These are phyloP conservation scores for Formica selysi DNA, from an alignment of 1,140 invertebrate genomes.

Conservation along the genomic window DNA sequence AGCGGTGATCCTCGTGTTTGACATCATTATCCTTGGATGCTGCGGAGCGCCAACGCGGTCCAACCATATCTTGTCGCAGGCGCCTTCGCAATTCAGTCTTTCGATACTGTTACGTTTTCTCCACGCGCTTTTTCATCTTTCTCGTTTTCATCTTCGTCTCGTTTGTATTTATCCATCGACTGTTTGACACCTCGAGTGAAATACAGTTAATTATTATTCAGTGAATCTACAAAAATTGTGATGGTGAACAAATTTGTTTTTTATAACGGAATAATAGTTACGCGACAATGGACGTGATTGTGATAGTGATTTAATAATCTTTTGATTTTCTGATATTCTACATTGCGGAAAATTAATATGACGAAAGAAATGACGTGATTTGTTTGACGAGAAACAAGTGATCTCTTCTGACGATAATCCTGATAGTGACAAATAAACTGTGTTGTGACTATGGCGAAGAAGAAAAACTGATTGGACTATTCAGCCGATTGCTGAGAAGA, in stretches of 20 bases:
- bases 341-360: not conserved
- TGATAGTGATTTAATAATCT: slow-evolving; percentile 2
- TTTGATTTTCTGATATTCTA: not conserved
- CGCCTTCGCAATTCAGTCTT: slow-evolving; percentile 42
- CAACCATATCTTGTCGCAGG: slow-evolving; percentile 56
- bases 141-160: not conserved
- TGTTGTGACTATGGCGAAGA: slow-evolving; percentile 14
- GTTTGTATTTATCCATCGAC: slow-evolving; percentile 10
- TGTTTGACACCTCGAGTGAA: no score
- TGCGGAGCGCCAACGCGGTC: slow-evolving; percentile 72
- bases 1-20: slow-evolving; percentile 77
- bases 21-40: slow-evolving; percentile 80
- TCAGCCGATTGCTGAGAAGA: not conserved
- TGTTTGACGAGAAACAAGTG: not conserved
- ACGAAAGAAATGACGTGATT: not conserved
- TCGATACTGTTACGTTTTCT: slow-evolving; percentile 48
- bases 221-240: slow-evolving; percentile 32
- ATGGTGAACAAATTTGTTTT: slow-evolving; percentile 20
- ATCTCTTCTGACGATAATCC: not conserved
- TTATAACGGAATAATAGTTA: not conserved
- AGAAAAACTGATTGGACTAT: slow-evolving; percentile 18
- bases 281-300: not conserved
- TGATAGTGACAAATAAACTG: not conserved
- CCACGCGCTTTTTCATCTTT: slow-evolving; percentile 7
- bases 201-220: slow-evolving; percentile 3